Evolutionary conservation across 2,888 invertebrate genomes (phyloP).

Genomic region (Pasiphila rectangulata): DNA sequence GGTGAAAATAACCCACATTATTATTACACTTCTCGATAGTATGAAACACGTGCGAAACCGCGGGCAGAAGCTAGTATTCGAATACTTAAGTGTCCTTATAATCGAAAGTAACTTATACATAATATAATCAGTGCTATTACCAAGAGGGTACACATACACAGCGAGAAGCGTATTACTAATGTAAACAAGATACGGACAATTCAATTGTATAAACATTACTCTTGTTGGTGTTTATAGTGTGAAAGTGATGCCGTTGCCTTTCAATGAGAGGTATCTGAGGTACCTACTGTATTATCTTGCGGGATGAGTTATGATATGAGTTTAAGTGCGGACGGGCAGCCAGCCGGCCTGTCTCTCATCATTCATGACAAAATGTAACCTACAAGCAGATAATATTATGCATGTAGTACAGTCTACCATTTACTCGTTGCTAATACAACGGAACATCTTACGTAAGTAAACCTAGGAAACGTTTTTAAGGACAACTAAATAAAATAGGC

Average conservation of each 20-base stretch:
- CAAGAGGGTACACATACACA: slow-evolving; percentile 1
- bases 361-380: slow-evolving; percentile 54
- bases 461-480: no score
- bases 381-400: no score
- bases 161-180: slow-evolving; percentile 20
- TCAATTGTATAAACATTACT: slow-evolving; percentile 33
- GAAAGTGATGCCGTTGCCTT: slow-evolving; percentile 49
- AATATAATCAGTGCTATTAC: not conserved
- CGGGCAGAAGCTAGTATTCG: no score
- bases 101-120: no score
- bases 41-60: no score
- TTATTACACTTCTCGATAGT: no score
- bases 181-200: slow-evolving; percentile 36
- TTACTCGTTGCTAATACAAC: no score
- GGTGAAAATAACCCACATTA: no score
- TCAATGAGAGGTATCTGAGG: slow-evolving; percentile 52
- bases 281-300: slow-evolving; percentile 46
- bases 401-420: no score
- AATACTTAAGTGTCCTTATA: no score
- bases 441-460: no score
- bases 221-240: slow-evolving; percentile 34
- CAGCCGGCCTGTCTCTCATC: slow-evolving; percentile 46
- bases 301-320: slow-evolving; percentile 63
- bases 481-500: no score
- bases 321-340: slow-evolving; percentile 36